Conservation (phyloP, 2,888 invertebrate genomes). For the Ormyrus rosae region DNA sequence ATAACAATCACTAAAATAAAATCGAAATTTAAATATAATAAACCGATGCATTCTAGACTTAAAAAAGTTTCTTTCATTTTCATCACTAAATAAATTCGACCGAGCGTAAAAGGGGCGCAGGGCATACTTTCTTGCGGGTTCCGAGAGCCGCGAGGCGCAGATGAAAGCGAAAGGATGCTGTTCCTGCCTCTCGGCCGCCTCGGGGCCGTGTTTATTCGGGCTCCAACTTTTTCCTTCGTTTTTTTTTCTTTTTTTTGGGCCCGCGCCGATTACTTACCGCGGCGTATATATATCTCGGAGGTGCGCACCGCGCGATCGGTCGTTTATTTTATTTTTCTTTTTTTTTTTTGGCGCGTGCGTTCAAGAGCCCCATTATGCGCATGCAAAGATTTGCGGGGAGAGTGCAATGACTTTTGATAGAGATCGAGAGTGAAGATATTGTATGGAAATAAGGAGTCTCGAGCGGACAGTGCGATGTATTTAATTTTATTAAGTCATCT, state of each 20-base stretch:
- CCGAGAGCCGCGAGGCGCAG: constrained; percentile 14
- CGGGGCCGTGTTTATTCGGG: constrained; percentile 12
- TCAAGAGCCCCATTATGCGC: neutral
- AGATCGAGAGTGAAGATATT: too few relatives aligned
- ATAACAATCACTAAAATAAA: too few relatives aligned
- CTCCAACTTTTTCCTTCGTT: constrained; percentile 5
- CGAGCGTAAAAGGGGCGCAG: constrained; percentile 31
- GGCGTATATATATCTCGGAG: neutral
- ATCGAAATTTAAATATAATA: too few relatives aligned
- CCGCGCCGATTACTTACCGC: constrained; percentile 6
- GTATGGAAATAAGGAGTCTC: too few relatives aligned
- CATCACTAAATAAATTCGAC: too few relatives aligned
- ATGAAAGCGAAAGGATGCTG: constrained; percentile 60
- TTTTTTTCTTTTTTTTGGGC: constrained; percentile 1
- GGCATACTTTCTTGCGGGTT: neutral
- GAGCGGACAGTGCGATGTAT: too few relatives aligned
- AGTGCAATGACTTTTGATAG: too few relatives aligned
- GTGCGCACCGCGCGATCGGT: neutral
- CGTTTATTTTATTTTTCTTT: constrained; percentile 28
- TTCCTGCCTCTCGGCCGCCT: constrained; percentile 18
- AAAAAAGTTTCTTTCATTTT: too few relatives aligned
- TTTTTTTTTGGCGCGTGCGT: constrained; percentile 33
- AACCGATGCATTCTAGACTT: too few relatives aligned
- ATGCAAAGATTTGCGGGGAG: neutral
- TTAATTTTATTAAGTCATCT: too few relatives aligned